Conservation (phyloP, 2,113 vertebrate genomes). For the Erythrocebus patas region DNA sequence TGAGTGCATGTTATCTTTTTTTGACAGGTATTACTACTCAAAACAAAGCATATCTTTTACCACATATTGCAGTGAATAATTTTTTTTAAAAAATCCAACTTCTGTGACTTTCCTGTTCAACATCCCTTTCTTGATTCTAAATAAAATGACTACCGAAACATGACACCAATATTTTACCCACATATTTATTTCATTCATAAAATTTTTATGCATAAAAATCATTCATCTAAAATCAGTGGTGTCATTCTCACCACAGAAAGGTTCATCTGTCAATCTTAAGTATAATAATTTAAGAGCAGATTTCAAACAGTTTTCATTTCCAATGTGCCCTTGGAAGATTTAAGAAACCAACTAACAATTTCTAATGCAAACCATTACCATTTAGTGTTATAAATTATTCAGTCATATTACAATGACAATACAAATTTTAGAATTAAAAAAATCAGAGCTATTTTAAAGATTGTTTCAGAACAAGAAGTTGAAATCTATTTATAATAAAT, state of each 20-base stretch:
- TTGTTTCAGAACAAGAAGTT: conserved; percentile 6
- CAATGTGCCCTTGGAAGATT: conserved; percentile 74
- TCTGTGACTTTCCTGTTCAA: conserved; percentile 31
- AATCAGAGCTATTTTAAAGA: conserved; percentile 6
- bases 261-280: conserved; percentile 76
- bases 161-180: conserved; percentile 70
- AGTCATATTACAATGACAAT: conserved; percentile 25
- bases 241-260: conserved; percentile 59
- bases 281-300: conserved; percentile 76
- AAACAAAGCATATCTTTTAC: not conserved
- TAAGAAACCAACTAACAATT: conserved; percentile 69
- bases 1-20: not conserved
- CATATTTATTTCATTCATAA: conserved; percentile 74
- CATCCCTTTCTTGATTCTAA: conserved; percentile 47
- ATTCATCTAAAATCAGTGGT: conserved; percentile 69
- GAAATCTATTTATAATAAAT: conserved; percentile 35
- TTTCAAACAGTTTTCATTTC: conserved; percentile 74
- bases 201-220: conserved; percentile 68
- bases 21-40: not conserved
- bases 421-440: not conserved
- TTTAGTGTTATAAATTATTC: conserved; percentile 69
- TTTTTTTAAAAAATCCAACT: conserved; percentile 11
- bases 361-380: conserved; percentile 66
- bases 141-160: conserved; percentile 53
- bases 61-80: not conserved